A percentile compares a stretch with the other conserved stretches of the same genome.
Evolutionary conservation across 1,140 invertebrate genomes (phyloP).

Genomic region (Melitaea cinxia): DNA sequence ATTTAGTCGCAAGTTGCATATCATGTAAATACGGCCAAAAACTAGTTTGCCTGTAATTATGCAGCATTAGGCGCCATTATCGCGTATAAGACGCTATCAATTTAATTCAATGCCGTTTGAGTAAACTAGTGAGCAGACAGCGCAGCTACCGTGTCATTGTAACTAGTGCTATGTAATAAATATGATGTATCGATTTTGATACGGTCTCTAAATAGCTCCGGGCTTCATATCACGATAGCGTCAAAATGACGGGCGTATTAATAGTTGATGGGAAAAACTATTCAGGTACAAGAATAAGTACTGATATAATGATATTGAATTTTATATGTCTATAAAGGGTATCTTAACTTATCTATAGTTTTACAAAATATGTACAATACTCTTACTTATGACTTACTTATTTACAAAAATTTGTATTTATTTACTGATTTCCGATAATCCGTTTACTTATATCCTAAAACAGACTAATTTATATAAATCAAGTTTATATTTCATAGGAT

Average conservation of each 20-base stretch:
- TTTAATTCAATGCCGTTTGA: constrained; percentile 67
- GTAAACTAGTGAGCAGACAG: constrained; percentile 44
- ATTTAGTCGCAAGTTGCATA: constrained; percentile 1
- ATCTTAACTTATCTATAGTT: no score
- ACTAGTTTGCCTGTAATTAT: constrained; percentile 49
- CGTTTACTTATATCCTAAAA: no score
- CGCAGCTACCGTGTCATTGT: constrained; percentile 49
- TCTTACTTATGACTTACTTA: no score
- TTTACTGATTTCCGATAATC: no score
- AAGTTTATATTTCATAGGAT: no score
- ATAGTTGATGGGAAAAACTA: constrained; percentile 15
- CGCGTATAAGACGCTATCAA: constrained; percentile 55
- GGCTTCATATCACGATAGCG: constrained; percentile 15
- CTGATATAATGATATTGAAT: not conserved
- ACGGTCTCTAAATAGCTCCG: constrained; percentile 32
- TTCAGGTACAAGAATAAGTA: not conserved
- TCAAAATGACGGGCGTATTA: constrained; percentile 17
- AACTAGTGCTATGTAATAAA: constrained; percentile 36
- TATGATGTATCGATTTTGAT: constrained; percentile 38
- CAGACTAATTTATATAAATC: no score
- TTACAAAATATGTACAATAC: no score
- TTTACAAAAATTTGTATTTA: no score
- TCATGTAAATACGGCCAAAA: constrained; percentile 7
- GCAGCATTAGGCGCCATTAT: constrained; percentile 57
- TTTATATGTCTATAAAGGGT: no score